Evolutionary conservation across 2,113 vertebrate genomes (phyloP), one percentile per base, ranked within the genome.

Genomic region (Ptilorrhoa leucosticta): DNA sequence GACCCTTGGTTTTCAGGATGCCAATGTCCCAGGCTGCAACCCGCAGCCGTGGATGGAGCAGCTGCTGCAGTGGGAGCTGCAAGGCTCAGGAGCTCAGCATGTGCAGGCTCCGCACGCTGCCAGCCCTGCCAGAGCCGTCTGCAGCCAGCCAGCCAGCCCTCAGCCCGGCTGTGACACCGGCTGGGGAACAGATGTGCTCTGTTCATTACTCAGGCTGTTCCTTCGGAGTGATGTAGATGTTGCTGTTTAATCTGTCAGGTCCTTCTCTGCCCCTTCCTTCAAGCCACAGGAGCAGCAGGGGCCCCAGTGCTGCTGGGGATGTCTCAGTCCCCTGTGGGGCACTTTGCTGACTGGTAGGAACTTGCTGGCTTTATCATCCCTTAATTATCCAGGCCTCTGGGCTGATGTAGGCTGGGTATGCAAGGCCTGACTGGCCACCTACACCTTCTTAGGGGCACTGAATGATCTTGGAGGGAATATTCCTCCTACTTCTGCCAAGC

Each of bases 121-220:
- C 51, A 73, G 44, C 51, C 57, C 75, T 94, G 70, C 51, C 42
- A 82, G 42, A 50, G 85, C 72, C 12, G 17, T 6, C 23, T 54
- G 40, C 65, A 92, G 89, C 87, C 86, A 90, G 89, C 87, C 86
- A 90, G 31, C 87, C 89, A 90, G 21, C 24, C 47, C 79, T 82
- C 61, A 77, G 80, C 76, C 72, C 3, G 10, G 33, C 94, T 83
- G 71, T 11, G 70, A 44, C 56, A 51, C 83, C 40, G 86, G 5
- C 90, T 90, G 82, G 48, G 63, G 45, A 86, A 24, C 92, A 96
- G 82, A 88, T 76, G 88, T 82, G 60, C 58, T 44, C 15, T 70
- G 73, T 61, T 91, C 70, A 84, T 90, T 78, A 47, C 78, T 16
- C 72, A 72, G 56, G 31, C 60, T 78, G 1, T 26, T 77, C 77